phyloP scores from a whole-genome alignment of 2,113 vertebrate genomes.

The Sapajus apella region DNA sequence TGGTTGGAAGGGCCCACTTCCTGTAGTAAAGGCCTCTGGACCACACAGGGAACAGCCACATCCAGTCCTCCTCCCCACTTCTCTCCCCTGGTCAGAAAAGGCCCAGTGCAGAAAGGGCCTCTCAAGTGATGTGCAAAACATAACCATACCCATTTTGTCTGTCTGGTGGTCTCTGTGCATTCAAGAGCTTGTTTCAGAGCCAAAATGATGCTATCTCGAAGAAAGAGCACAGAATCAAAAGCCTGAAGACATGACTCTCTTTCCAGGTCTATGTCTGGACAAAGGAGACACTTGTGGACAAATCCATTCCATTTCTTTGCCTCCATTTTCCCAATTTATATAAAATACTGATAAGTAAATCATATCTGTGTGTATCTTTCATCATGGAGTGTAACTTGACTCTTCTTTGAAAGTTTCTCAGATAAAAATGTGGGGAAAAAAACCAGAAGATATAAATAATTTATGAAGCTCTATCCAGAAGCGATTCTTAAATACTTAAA shows the following conservation, averaged over 20 bases:
- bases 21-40: slow-evolving; percentile 60
- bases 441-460: not conserved
- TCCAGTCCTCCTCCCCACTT: not conserved
- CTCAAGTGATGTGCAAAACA: not conserved
- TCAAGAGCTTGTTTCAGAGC: not conserved
- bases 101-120: not conserved
- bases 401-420: not conserved
- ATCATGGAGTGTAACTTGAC: not conserved
- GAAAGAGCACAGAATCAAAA: not conserved
- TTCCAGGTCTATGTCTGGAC: not conserved
- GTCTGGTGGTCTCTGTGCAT: not conserved
- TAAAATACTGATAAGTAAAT: not conserved
- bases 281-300: not conserved
- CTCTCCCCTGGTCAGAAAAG: not conserved
- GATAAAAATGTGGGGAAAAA: not conserved
- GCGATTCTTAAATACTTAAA: not conserved
- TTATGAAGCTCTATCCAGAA: not conserved
- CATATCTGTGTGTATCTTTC: not conserved
- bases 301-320: not conserved
- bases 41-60: slow-evolving; percentile 72
- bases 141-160: not conserved
- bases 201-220: not conserved
- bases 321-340: not conserved
- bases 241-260: not conserved
- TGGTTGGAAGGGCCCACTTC: slow-evolving; percentile 71